Percentiles rank a stretch among this genome's conserved stretches.
These are phyloP conservation scores for Apolygus lucorum DNA, from an alignment of 1,140 invertebrate genomes.

Conservation along the genomic window DNA sequence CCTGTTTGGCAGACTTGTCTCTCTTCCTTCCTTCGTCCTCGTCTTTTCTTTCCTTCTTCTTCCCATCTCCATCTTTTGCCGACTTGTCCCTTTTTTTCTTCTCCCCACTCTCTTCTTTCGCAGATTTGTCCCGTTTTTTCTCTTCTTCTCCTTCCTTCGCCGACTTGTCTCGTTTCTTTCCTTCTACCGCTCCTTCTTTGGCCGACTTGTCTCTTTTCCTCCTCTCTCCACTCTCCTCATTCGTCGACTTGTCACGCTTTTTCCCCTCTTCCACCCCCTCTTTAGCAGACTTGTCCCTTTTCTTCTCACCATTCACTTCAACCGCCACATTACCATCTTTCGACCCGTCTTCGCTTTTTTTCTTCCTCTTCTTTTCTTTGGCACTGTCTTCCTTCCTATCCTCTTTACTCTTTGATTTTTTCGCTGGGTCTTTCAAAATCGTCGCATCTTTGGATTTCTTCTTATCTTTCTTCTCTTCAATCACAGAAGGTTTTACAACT, in stretches of 20 bases:
- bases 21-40: neutral
- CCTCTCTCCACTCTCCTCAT: neutral
- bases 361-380: slow-evolving; percentile 16
- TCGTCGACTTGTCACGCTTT: neutral
- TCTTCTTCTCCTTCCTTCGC: neutral
- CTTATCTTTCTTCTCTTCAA: neutral
- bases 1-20: neutral
- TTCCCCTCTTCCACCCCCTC: neutral
- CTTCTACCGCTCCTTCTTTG: slow-evolving; percentile 4
- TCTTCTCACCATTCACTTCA: neutral
- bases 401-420: neutral
- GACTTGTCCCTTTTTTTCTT: neutral
- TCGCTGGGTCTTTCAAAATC: neutral
- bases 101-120: neutral
- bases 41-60: neutral
- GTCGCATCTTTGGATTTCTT: neutral
- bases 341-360: neutral
- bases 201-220: neutral
- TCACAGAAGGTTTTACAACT: neutral
- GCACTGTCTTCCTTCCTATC: neutral
- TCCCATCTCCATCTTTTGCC: neutral
- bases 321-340: neutral
- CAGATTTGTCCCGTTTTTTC: neutral
- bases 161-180: neutral
- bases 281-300: slow-evolving; percentile 2